These are phyloP conservation scores for Percina caprodes DNA, from an alignment of 2,113 vertebrate species.

Conservation along the genomic window DNA sequence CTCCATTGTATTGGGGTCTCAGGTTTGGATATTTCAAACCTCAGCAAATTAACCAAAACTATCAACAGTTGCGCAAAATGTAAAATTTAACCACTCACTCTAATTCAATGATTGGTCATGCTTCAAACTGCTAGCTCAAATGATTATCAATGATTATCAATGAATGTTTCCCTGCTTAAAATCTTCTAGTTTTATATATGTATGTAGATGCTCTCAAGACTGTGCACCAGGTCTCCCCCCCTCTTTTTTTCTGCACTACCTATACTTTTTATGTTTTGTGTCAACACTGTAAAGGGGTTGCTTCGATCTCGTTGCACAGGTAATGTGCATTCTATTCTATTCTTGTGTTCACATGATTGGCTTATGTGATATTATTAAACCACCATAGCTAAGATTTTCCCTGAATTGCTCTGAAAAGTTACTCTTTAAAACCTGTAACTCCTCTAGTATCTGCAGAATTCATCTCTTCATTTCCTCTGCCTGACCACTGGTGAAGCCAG, in stretches of 20 bases:
- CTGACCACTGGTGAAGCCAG: conserved; percentile 23
- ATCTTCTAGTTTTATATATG: neutral
- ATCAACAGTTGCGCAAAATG: neutral
- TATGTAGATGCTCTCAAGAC: no score
- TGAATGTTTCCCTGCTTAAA: neutral
- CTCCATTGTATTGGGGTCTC: neutral
- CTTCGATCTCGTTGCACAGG: no score
- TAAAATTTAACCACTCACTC: neutral
- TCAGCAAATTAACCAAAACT: conserved; percentile 3
- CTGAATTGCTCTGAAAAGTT: neutral
- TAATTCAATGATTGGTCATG: neutral
- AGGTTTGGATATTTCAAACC: conserved; percentile 1
- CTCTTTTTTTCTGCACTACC: no score
- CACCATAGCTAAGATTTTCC: neutral
- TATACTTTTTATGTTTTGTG: no score
- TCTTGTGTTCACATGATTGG: no score
- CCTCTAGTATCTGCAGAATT: conserved; percentile 2
- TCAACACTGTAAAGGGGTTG: no score
- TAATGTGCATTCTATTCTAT: no score
- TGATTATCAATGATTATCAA: neutral
- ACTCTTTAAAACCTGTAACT: neutral
- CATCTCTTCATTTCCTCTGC: conserved; percentile 12
- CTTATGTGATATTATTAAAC: neutral
- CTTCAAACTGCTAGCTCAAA: neutral
- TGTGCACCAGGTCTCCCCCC: no score